Conservation (phyloP, 2,888 invertebrate species). For the Nesidiocoris tenuis region DNA sequence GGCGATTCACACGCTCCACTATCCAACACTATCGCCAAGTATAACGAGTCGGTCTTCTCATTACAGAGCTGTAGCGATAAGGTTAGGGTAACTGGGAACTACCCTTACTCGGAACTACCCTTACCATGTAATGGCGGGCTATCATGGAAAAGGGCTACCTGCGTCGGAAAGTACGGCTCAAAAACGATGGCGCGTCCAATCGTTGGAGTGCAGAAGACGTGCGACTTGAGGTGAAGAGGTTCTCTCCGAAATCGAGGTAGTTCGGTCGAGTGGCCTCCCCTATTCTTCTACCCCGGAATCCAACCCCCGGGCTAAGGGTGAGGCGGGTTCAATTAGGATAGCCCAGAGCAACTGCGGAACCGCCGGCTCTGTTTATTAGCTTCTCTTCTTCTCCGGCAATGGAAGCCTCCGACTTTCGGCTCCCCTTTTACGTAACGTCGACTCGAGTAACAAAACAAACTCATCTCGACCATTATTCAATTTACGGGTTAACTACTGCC, state of each 20-base stretch:
- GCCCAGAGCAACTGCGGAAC: background rate
- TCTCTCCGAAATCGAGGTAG: background rate
- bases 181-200: too few species aligned
- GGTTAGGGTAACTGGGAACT: too few species aligned
- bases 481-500: background rate
- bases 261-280: background rate
- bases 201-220: too few species aligned
- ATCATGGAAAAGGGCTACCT: background rate
- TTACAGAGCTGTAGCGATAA: too few species aligned
- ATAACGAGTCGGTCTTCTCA: too few species aligned
- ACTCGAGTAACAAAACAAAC: background rate
- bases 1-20: too few species aligned
- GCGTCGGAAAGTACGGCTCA: background rate
- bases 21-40: too few species aligned
- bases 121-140: background rate
- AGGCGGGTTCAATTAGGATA: background rate
- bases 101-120: too few species aligned
- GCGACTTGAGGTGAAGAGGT: background rate
- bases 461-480: background rate
- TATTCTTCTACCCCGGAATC: background rate
- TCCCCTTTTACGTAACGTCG: background rate
- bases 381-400: background rate
- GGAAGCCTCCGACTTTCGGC: background rate
- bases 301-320: background rate
- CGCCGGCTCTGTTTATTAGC: background rate